These are phyloP conservation scores for Actenoides hombroni DNA, from an alignment of 2,113 vertebrate species.

Conservation along the genomic window DNA sequence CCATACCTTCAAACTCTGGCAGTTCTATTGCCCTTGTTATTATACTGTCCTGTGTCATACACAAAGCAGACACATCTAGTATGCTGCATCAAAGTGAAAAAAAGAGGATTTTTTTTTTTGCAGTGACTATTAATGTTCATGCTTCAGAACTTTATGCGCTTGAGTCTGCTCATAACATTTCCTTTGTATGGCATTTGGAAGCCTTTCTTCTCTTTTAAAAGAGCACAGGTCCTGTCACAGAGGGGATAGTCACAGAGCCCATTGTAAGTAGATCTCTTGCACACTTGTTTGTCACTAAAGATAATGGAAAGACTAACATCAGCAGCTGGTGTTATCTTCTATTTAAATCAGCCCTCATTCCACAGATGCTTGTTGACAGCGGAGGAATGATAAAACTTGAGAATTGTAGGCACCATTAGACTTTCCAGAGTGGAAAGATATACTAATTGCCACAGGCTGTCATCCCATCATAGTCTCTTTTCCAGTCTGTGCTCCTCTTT, in stretches of 20 bases:
- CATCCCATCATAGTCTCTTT: neutral
- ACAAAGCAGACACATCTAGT: neutral
- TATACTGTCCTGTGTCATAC: neutral
- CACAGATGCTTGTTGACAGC: conserved; percentile 23
- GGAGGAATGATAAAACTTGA: neutral
- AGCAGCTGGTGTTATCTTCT: neutral
- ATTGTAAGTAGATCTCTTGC: neutral
- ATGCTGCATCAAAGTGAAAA: neutral
- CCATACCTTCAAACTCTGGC: neutral
- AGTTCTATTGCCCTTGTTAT: neutral
- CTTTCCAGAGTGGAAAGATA: neutral
- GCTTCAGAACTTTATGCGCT: neutral
- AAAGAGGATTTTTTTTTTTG: neutral
- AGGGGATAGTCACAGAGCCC: neutral
- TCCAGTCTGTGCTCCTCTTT: neutral
- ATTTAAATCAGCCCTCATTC: neutral
- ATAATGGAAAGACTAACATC: neutral
- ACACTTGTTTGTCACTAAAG: neutral
- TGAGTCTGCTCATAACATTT: neutral
- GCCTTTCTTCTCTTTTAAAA: neutral
- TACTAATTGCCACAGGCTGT: neutral
- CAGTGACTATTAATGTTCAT: neutral
- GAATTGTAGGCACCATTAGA: neutral
- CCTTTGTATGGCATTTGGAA: neutral
- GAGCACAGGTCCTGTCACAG: neutral